These are phyloP conservation scores for Bombus sibiricus DNA, from an alignment of 1,140 invertebrate species.

Conservation along the genomic window DNA sequence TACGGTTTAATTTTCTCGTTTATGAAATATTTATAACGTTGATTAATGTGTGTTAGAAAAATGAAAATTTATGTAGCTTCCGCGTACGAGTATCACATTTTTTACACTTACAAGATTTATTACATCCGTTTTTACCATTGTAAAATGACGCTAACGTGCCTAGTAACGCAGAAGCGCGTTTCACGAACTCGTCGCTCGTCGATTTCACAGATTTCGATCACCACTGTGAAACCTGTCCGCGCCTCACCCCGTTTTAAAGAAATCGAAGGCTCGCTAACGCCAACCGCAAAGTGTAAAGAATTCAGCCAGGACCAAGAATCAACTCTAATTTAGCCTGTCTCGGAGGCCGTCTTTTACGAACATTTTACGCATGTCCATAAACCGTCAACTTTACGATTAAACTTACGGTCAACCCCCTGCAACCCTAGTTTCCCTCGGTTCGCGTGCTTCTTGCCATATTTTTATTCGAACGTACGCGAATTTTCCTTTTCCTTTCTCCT, in stretches of 20 bases:
- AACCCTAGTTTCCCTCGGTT: neutral
- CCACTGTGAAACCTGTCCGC: neutral
- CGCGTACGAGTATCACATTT: too few species aligned
- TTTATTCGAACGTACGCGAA: slow-evolving; percentile 28
- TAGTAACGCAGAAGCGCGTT: too few species aligned
- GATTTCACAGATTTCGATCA: neutral
- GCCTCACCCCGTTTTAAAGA: neutral
- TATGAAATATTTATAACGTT: neutral
- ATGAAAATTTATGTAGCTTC: too few species aligned
- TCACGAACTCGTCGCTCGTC: too few species aligned
- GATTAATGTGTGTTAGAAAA: too few species aligned
- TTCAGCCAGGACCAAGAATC: slow-evolving; percentile 7
- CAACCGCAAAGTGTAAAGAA: neutral
- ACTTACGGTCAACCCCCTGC: slow-evolving; percentile 21
- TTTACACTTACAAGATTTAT: too few species aligned
- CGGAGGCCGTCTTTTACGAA: slow-evolving; percentile 16
- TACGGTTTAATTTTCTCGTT: neutral
- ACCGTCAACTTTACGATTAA: slow-evolving; percentile 46
- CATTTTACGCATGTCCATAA: slow-evolving; percentile 38
- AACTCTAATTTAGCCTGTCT: slow-evolving; percentile 32
- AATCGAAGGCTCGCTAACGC: neutral
- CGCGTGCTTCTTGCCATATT: slow-evolving; percentile 18
- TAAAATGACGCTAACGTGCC: neutral
- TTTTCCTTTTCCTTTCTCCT: neutral
- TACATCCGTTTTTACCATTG: too few species aligned